These are phyloP conservation scores for Anolis sagrei DNA, from an alignment of 2,113 vertebrate species.

Conservation along the genomic window DNA sequence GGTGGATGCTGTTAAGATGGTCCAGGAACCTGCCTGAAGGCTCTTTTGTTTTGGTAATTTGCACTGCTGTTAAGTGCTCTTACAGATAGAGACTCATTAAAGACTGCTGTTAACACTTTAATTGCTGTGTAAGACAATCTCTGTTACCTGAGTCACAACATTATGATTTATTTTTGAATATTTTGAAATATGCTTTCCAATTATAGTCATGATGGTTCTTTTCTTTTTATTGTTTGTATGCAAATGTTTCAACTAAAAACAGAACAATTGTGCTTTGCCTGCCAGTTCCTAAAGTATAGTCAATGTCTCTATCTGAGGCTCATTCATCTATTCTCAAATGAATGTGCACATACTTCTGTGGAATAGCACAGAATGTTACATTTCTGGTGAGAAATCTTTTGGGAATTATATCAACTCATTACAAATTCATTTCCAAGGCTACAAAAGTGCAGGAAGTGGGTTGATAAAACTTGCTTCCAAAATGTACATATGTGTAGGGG, in stretches of 20 bases:
- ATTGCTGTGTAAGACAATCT: too few species aligned
- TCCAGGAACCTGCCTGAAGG: too few species aligned
- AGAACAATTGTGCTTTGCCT: not conserved
- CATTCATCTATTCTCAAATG: not conserved
- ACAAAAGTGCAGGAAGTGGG: not conserved
- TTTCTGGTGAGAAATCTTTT: not conserved
- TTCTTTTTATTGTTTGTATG: not conserved
- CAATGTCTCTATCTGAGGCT: not conserved
- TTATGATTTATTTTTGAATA: too few species aligned
- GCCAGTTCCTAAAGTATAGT: not conserved
- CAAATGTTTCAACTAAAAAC: not conserved
- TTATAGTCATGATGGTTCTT: not conserved
- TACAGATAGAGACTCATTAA: too few species aligned
- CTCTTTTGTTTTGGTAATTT: too few species aligned
- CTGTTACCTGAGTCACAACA: too few species aligned
- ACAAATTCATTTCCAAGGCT: constrained; percentile 3
- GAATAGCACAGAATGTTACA: not conserved
- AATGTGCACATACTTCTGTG: not conserved
- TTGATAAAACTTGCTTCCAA: constrained; percentile 12
- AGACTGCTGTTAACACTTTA: too few species aligned
- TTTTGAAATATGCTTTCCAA: not conserved
- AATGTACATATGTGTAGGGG: constrained; percentile 1
- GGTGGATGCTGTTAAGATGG: too few species aligned
- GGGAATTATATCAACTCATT: not conserved
- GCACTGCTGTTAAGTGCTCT: too few species aligned